Base-by-base conservation (phyloP, 1,140 invertebrate genomes). In the Aphelinus certus region DNA sequence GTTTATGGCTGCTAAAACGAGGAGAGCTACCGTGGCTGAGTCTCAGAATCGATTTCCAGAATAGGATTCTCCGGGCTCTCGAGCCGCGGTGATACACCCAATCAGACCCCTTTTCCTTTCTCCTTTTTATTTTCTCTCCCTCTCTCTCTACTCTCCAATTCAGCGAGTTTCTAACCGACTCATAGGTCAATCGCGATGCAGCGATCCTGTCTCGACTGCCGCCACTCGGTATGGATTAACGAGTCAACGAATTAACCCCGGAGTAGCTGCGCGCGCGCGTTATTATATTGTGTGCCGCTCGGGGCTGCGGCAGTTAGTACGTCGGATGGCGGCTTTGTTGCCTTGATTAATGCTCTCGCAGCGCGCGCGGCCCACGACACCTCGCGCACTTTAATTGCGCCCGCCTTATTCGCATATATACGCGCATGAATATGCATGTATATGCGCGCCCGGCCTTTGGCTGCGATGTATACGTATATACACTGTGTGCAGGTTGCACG, bases 301-400 rank as follows among this genome's bases (percentile, higher is more conserved):
- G 71, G 26, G 70, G 76, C 77, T 82, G 82, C 81, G 81, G 80
- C 77, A 83, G 81, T 86, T 84, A 83, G 81, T 81, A 80, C 84
- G 82, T 85, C 84, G 84, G 85, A 85, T 83, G 4, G 82, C 85
- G 80, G 83, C 85, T 87, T 86, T 85, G 85, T 85, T 83, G 81
- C 76, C 26, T 82, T 88, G 86, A 87, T 87, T 87, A 87, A 88
- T 87, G 86, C 83, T 80, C 82, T 80, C 79, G 26, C 26, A 26
- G 26, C 26, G 26, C 26, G 26, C 79, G 77, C 80, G 84, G 82
- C 75, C 80, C 85, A 26, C 86, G 86, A 87, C 86, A 87, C 87
- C 85, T 87, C 83, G 81, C 82, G 75, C 78, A 84, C 81, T 87
- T 88, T 87, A 87, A 87, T 88, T 87, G 86, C 85, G 85, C 85